Base-by-base conservation (phyloP, 2,888 invertebrate genomes). In the Galerucella nymphaeae region DNA sequence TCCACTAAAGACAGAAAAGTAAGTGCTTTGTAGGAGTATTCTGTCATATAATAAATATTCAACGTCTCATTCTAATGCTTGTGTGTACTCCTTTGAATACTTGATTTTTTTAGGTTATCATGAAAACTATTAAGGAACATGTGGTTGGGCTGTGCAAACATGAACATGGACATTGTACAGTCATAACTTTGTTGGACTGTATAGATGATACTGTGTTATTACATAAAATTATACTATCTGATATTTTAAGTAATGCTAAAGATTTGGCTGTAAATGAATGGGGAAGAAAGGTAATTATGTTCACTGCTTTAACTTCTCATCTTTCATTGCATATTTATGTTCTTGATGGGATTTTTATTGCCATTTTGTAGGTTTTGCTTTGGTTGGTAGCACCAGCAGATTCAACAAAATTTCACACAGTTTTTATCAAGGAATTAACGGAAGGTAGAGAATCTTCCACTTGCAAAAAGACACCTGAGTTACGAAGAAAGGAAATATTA, bases 181-280 rank as follows among this genome's bases (percentile, higher is more conserved):
- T 98, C 38, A 88, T 97, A 75, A 91, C 95, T 0, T 89, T 98
- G 76, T 91, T 98, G 78, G 98, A 98, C 85, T 89, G 91, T 0
- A 93, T 97, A 1, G 98, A 99, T 84, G 98, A 99, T 84, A 98
- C 98, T 0, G 94, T 95, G 69, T 89, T 98, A 0, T 90, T 97
- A 20, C 93, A 93, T 82, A 98, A 98, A 86, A 91, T 93, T 0
- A 89, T 95, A 57, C 88, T 94, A 13, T 88, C 92, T 76, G 93
- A 93, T 75, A 87, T 97, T 75, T 86, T 93, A 45, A 89, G 88
- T 45, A 90, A 92, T 73, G 83, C 94, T 20, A 88, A 90, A 76
- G 92, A 92, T 5, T 88, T 98, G 42, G 92, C 93, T 0, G 87
- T 88, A 53, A 92, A 93, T 83, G 94, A 94, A 84, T 93, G 93